Percentiles rank a stretch among this genome's conserved stretches.
phyloP scores from a whole-genome alignment of 2,888 invertebrate genomes.

The Trissonchulus sp. region DNA sequence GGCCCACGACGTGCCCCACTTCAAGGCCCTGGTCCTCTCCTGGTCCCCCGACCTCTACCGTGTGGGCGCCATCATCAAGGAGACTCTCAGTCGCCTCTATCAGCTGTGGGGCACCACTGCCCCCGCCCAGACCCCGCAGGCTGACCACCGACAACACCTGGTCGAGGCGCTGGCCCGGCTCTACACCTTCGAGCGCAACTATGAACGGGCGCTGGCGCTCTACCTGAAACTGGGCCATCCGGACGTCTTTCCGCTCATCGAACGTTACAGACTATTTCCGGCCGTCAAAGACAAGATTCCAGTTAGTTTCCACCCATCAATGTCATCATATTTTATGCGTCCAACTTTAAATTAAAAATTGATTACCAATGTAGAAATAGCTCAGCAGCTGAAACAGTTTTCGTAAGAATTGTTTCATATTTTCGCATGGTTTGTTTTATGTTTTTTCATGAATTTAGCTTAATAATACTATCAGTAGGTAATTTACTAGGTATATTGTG shows the following conservation, averaged over 20 bases:
- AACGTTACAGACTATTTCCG: conserved; percentile 45
- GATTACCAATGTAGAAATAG: no score
- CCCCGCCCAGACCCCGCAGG: conserved; percentile 5
- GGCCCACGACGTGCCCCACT: conserved; percentile 18
- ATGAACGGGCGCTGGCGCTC: conserved; percentile 35
- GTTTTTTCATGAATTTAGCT: no score
- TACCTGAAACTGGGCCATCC: conserved; percentile 30
- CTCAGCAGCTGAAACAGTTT: no score
- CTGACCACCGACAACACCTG: conserved; percentile 31
- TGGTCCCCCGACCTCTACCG: conserved; percentile 32
- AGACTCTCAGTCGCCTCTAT: conserved; percentile 22
- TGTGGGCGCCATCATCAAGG: conserved; percentile 25
- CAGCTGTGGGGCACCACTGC: conserved; percentile 5
- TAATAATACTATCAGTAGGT: no score
- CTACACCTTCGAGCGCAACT: conserved; percentile 45
- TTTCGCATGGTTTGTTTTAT: no score
- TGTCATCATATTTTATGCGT: neutral
- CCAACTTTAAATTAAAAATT: neutral
- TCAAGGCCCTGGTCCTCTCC: neutral
- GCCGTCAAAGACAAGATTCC: conserved; percentile 29
- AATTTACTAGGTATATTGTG: no score
- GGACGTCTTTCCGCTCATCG: conserved; percentile 47
- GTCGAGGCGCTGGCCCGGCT: conserved; percentile 42
- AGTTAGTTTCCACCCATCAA: neutral
- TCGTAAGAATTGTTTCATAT: no score